Evolutionary conservation across 2,888 invertebrate genomes (phyloP).

Genomic region (Ennomos erosarius): DNA sequence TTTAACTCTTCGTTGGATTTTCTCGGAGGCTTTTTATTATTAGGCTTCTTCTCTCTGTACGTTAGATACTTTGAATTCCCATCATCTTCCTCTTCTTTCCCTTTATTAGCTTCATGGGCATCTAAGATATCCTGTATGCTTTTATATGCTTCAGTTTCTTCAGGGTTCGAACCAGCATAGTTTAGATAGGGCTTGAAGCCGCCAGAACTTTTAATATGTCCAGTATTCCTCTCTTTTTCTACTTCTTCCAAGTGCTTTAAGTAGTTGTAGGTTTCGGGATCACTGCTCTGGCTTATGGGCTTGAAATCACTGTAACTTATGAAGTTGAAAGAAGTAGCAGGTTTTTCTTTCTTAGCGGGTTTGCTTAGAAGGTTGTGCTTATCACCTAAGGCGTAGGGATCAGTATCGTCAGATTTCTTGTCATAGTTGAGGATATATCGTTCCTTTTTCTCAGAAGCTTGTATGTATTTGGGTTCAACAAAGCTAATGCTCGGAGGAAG

Average conservation of each 20-base stretch:
- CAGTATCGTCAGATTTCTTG: constrained; percentile 44
- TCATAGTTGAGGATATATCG: constrained; percentile 47
- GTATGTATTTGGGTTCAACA: constrained; percentile 41
- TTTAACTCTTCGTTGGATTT: constrained; percentile 43
- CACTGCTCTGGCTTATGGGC: constrained; percentile 64
- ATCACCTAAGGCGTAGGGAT: constrained; percentile 52
- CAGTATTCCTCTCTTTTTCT: constrained; percentile 52
- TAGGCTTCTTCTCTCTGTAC: constrained; percentile 48
- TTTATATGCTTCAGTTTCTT: constrained; percentile 61
- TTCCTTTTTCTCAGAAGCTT: constrained; percentile 66
- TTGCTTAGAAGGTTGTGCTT: constrained; percentile 51
- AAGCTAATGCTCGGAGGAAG: constrained; percentile 58
- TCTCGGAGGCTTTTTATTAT: constrained; percentile 51
- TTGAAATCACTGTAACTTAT: constrained; percentile 64
- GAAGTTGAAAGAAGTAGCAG: constrained; percentile 57
- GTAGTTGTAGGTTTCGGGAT: constrained; percentile 73
- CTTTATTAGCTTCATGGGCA: constrained; percentile 68
- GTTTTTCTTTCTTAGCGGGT: constrained; percentile 45
- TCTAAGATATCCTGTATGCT: constrained; percentile 73
- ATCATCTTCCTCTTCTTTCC: constrained; percentile 45
- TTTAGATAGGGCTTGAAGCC: constrained; percentile 56
- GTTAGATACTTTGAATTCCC: constrained; percentile 49
- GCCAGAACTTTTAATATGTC: constrained; percentile 44
- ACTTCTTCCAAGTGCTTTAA: constrained; percentile 66
- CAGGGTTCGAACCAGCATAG: constrained; percentile 45